Evolutionary conservation across 53 echinoderm and acorn worm genomes (phyloP).

Genomic region (Temnopleurus reevesii): DNA sequence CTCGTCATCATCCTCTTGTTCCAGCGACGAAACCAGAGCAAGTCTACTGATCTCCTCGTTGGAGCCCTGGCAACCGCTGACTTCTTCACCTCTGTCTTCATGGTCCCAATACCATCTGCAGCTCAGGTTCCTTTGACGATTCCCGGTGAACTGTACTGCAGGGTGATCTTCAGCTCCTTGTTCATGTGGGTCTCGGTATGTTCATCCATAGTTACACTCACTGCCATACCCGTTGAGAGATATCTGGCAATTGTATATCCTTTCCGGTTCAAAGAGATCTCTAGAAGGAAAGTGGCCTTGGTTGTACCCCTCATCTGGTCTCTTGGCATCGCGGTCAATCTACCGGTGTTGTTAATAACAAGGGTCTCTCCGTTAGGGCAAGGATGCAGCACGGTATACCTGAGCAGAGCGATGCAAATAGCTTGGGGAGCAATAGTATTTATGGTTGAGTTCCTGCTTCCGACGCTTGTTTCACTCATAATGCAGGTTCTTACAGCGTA

Average conservation of each 20-base stretch:
- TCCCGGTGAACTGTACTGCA: constrained; percentile 80
- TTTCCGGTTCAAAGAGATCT: constrained; percentile 60
- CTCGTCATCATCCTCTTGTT: constrained; percentile 77
- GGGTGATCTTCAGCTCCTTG: constrained; percentile 65
- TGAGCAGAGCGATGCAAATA: too few species aligned
- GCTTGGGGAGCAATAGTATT: constrained; percentile 59
- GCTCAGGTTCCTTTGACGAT: constrained; percentile 40
- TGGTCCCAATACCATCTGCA: constrained; percentile 71
- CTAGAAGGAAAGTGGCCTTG: constrained; percentile 58
- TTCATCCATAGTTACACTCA: constrained; percentile 79
- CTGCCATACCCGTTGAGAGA: constrained; percentile 80
- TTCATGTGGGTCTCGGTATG: constrained; percentile 90
- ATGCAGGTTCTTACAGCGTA: constrained; percentile 73
- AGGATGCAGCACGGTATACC: constrained; percentile 61
- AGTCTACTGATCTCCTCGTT: constrained; percentile 76
- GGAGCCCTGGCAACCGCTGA: constrained; percentile 82
- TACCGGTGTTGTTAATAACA: constrained; percentile 67
- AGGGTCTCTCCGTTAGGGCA: constrained; percentile 48
- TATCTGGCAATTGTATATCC: constrained; percentile 80
- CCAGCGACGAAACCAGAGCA: constrained; percentile 57
- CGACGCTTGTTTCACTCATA: constrained; percentile 75
- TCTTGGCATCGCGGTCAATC: constrained; percentile 59
- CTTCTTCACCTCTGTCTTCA: constrained; percentile 72
- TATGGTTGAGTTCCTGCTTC: constrained; percentile 71
- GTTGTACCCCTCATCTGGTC: constrained; percentile 72